These are phyloP conservation scores for Eclectus roratus DNA, from an alignment of 2,113 vertebrate genomes.

Conservation along the genomic window DNA sequence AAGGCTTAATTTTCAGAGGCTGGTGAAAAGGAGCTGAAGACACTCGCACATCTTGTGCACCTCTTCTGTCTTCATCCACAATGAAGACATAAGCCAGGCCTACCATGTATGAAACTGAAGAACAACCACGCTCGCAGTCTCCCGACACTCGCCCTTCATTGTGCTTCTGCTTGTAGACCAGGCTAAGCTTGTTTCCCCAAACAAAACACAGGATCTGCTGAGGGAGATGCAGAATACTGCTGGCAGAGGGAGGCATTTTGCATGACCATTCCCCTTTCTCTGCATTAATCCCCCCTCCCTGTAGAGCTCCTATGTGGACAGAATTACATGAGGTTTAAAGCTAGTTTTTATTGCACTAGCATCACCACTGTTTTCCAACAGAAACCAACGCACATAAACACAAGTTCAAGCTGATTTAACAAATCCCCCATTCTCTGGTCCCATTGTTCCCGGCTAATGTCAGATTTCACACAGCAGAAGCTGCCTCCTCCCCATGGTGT, in stretches of 20 bases:
- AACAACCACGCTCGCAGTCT: not conserved
- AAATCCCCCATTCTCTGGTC: not conserved
- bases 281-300: not conserved
- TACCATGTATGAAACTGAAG: not conserved
- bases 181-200: not conserved
- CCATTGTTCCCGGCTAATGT: not conserved
- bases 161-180: not conserved
- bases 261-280: not conserved
- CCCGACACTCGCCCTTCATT: not conserved
- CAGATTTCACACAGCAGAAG: not conserved
- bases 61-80: not conserved
- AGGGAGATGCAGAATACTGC: not conserved
- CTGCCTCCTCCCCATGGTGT: not conserved
- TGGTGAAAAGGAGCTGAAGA: not conserved
- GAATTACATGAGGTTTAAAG: not conserved
- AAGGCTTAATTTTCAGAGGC: not conserved
- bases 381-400: not conserved
- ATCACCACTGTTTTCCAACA: not conserved
- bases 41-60: not conserved
- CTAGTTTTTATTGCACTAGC: not conserved
- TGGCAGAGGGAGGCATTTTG: not conserved
- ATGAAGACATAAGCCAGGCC: not conserved
- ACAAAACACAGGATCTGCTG: not conserved
- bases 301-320: not conserved
- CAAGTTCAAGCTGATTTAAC: not conserved